Percentiles rank a stretch among this genome's conserved stretches.
phyloP scores from a whole-genome alignment of 1,140 invertebrate species.

The Penaeus indicus region DNA sequence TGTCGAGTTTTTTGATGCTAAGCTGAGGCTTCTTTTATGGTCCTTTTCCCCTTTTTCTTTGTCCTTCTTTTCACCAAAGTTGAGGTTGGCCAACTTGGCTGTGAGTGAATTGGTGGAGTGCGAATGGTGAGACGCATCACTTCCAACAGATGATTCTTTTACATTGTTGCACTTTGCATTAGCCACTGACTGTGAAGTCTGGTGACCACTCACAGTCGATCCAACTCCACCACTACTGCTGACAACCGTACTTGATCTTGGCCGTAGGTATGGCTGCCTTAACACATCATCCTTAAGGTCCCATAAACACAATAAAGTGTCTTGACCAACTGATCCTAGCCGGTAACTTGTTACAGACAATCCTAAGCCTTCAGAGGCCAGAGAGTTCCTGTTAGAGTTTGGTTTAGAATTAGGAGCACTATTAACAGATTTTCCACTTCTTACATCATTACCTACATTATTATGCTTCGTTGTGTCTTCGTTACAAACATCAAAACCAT shows the following conservation, averaged over 20 bases:
- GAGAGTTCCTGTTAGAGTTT: slow-evolving; percentile 66
- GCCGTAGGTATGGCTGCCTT: slow-evolving; percentile 66
- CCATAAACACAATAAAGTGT: slow-evolving; percentile 98
- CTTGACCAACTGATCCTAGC: slow-evolving; percentile 97
- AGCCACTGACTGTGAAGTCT: slow-evolving; percentile 66
- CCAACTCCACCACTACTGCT: slow-evolving; percentile 61
- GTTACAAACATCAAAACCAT: slow-evolving; percentile 67
- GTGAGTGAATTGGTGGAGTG: slow-evolving; percentile 70
- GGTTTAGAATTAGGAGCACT: slow-evolving; percentile 65
- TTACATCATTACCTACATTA: slow-evolving; percentile 69
- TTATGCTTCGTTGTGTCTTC: slow-evolving; percentile 63
- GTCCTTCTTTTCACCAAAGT: slow-evolving; percentile 68
- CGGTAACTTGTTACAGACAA: slow-evolving; percentile 81
- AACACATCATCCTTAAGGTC: slow-evolving; percentile 97
- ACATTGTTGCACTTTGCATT: slow-evolving; percentile 63
- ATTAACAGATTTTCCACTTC: slow-evolving; percentile 67
- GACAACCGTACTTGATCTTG: slow-evolving; percentile 64
- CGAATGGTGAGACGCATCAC: slow-evolving; percentile 63
- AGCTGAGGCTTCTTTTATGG: slow-evolving; percentile 79
- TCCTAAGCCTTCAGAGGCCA: slow-evolving; percentile 66
- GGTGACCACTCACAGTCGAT: slow-evolving; percentile 62
- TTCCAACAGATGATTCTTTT: slow-evolving; percentile 59
- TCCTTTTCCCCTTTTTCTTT: slow-evolving; percentile 74
- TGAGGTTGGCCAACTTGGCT: slow-evolving; percentile 72
- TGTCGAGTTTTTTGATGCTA: slow-evolving; percentile 65